Evolutionary conservation across 2,113 vertebrate species (phyloP), one percentile per base, ranked within the genome.

Genomic region (Formicarius rufipectus): DNA sequence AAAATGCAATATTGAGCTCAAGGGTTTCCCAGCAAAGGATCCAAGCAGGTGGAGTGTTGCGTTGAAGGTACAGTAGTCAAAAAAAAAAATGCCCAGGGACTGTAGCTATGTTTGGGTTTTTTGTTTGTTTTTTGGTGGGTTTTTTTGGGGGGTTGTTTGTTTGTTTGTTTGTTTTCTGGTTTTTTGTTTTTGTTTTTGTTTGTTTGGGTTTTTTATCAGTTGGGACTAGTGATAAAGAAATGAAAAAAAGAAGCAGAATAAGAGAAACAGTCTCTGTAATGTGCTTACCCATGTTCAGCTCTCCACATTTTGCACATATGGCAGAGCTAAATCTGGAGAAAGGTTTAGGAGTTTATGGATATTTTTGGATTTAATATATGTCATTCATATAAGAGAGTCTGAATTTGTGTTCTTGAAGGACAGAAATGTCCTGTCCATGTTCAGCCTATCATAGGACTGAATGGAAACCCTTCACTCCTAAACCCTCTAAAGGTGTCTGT

Each of bases 381-480:
- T 9, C 35, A 53, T 60, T 86, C 49, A 58, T n/a, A n/a, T 7
- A 63, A 39, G 16, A 87, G 39, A 73, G 13, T 53, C 42, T 37
- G 19, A 62, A 39, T 67, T 66, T 52, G 14, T 40, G 40, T 86
- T 83, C 17, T 40, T 80, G 40, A 53, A 37, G 25, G 20, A 62
- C 22, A 37, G 37, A 59, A 76, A 31, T 4, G 1, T 28, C 68
- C 42, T 0, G 0, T 79, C 49, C 1, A 0, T 53, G 31, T 35
- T 60, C 45, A 60, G 9, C 27, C 49, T 39, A 64, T 44, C 39
- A 28, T 14, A 69, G 67, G 33, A 47, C 37, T 55, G n/a, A 80
- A 83, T 9, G 24, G 71, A 68, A 53, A 64, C 24, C 2, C 55
- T 83, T 83, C 4, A 4, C 40, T 69, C n/a, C 56, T 56, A 88